Percentiles rank a stretch among this genome's conserved stretches.
phyloP scores from a whole-genome alignment of 2,113 vertebrate species.

The Tupaia tana region DNA sequence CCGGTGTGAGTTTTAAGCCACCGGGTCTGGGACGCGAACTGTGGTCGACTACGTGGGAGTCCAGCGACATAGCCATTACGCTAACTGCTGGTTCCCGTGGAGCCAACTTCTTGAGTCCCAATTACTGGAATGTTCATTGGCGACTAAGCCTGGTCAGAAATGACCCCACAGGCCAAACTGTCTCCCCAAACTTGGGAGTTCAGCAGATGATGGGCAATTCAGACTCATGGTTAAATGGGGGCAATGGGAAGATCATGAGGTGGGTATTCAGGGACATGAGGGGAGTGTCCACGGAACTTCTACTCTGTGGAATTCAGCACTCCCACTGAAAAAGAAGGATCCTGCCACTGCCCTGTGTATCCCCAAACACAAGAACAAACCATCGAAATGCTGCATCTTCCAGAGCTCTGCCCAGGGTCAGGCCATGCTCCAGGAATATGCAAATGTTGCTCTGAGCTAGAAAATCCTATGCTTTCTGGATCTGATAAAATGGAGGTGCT shows the following conservation, averaged over 20 bases:
- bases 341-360: not conserved
- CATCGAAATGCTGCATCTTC: not conserved
- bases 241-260: not conserved
- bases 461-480: not conserved
- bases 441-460: not conserved
- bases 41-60: no score
- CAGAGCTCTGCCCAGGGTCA: not conserved
- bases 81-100: no score
- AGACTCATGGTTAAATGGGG: not conserved
- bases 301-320: not conserved
- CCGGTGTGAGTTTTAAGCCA: no score
- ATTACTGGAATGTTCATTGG: not conserved
- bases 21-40: no score
- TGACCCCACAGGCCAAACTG: not conserved
- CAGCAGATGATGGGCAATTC: not conserved
- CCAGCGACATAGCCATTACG: no score
- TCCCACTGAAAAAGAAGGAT: not conserved
- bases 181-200: not conserved
- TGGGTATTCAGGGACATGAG: not conserved
- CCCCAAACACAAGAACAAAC: not conserved
- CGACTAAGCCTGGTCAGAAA: slow-evolving; percentile 20
- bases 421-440: not conserved
- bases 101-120: not conserved
- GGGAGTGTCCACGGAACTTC: not conserved
- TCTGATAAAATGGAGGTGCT: not conserved